Evolutionary conservation across 2,113 vertebrate genomes (phyloP), one percentile per base, ranked within the genome.

Genomic region (Hiodon tergisus): DNA sequence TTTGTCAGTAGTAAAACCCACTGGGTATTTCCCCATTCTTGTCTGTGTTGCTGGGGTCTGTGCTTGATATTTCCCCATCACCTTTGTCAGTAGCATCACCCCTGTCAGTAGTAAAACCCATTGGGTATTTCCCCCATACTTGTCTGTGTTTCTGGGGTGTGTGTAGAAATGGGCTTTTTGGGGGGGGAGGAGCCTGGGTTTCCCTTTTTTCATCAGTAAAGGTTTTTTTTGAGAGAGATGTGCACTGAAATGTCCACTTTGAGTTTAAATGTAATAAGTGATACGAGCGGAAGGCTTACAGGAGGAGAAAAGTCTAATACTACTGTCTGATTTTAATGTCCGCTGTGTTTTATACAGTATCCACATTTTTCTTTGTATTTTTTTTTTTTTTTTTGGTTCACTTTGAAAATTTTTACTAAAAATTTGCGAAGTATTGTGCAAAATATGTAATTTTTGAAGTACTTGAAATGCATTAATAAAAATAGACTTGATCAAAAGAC

Each of bases 401-500:
- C 87, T 94, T 94, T 92, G 87, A 86, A 90, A 90, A 89, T 94
- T 93, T 93, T 94, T 91, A 94, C 88, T 90, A 93, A 91, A 93
- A 91, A 91, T 74, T 93, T 92, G 88, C 89, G 92, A 93, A 94
- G 87, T 93, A 92, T 94, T 92, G 91, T 95, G 90, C 89, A 91
- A 82, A 92, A 75, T 87, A 90, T 95, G 88, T 93, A 86, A 91
- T 91, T 91, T 81, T 95, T 94, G 84, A 95, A 96, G 71, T 87
- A 95, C 94, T 95, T 96, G 94, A 97, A 95, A 94, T 94, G 90
- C 93, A 93, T 95, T 94, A 98, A 97, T 96, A 95, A 95, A 88
- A 90, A 92, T 91, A 93, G 91, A 96, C 85, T 91, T 94, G 89
- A 93, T 90, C 83, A 92, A 90, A 90, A 88, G 6, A 79, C 60